Percentiles rank a stretch among this genome's conserved stretches.
Evolutionary conservation across 2,113 vertebrate genomes (phyloP).

Genomic region (Colossoma macropomum): DNA sequence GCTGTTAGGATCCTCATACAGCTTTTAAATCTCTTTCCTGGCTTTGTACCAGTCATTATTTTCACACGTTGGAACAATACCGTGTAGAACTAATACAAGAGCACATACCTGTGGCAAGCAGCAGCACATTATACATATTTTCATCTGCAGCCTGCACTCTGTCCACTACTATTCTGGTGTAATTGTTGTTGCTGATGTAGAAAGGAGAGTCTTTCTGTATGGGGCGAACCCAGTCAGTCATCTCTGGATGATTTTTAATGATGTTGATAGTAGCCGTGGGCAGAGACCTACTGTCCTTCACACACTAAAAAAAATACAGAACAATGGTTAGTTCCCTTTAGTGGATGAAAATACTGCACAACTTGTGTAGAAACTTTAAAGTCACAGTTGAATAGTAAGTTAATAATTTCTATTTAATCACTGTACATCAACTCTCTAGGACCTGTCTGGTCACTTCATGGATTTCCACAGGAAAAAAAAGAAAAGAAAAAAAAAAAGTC

Average conservation of each 20-base stretch:
- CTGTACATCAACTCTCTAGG: too few relatives aligned
- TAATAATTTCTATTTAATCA: too few relatives aligned
- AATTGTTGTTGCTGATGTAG: conserved; percentile 73
- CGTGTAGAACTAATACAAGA: not conserved
- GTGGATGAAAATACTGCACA: not conserved
- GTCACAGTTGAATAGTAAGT: not conserved
- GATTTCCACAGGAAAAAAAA: not conserved
- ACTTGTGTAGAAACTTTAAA: not conserved
- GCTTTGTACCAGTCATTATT: too few relatives aligned
- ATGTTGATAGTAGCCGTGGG: conserved; percentile 64
- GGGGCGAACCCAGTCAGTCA: conserved; percentile 74
- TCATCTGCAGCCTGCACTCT: conserved; percentile 63
- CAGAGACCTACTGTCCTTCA: conserved; percentile 66
- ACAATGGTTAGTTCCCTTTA: not conserved
- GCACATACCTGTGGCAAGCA: conserved; percentile 76
- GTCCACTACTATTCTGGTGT: conserved; percentile 78
- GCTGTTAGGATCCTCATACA: not conserved
- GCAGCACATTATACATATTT: conserved; percentile 66
- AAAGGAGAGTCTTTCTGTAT: conserved; percentile 66
- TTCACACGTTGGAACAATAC: too few relatives aligned
- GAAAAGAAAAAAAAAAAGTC: not conserved
- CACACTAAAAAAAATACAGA: conserved; percentile 68
- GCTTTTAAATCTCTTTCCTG: too few relatives aligned
- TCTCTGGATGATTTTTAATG: conserved; percentile 74
- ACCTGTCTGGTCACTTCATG: not conserved